These are phyloP conservation scores for Trichopria drosophilae DNA, from an alignment of 2,888 invertebrate species.

Conservation along the genomic window DNA sequence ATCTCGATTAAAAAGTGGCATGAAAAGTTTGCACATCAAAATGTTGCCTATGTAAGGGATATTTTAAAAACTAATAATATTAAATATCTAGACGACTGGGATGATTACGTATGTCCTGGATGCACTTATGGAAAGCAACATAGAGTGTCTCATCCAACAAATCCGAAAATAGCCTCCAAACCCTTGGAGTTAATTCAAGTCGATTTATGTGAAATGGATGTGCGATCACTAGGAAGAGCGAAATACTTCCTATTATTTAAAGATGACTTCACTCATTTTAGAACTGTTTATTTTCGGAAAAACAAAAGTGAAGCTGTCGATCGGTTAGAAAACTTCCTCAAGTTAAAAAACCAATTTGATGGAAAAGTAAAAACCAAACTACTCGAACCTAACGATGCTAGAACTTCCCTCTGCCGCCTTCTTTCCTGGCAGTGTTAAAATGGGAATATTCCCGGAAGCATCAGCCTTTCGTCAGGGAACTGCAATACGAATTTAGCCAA, in stretches of 20 bases:
- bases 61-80: slow-evolving; percentile 33
- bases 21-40: slow-evolving; percentile 42
- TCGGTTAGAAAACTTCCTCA: slow-evolving; percentile 36
- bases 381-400: no score
- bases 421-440: slow-evolving; percentile 41
- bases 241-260: slow-evolving; percentile 43
- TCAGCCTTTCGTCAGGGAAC: slow-evolving; percentile 44
- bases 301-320: slow-evolving; percentile 38
- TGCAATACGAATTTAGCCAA: no score
- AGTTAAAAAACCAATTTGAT: slow-evolving; percentile 43
- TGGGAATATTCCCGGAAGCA: slow-evolving; percentile 44
- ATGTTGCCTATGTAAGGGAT: slow-evolving; percentile 36
- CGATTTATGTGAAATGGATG: slow-evolving; percentile 42
- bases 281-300: slow-evolving; percentile 38
- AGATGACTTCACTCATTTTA: slow-evolving; percentile 13
- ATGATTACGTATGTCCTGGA: slow-evolving; percentile 37
- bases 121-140: slow-evolving; percentile 41
- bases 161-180: neutral
- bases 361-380: slow-evolving; percentile 39
- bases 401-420: no score
- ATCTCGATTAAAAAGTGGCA: slow-evolving; percentile 40
- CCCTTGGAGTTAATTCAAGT: slow-evolving; percentile 37
- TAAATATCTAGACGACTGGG: slow-evolving; percentile 40
- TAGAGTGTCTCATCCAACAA: slow-evolving; percentile 16
- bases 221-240: slow-evolving; percentile 40